Evolutionary conservation across 1,140 invertebrate species (phyloP), one percentile per base, ranked within the genome.

Genomic region (Drosophila asahinai): DNA sequence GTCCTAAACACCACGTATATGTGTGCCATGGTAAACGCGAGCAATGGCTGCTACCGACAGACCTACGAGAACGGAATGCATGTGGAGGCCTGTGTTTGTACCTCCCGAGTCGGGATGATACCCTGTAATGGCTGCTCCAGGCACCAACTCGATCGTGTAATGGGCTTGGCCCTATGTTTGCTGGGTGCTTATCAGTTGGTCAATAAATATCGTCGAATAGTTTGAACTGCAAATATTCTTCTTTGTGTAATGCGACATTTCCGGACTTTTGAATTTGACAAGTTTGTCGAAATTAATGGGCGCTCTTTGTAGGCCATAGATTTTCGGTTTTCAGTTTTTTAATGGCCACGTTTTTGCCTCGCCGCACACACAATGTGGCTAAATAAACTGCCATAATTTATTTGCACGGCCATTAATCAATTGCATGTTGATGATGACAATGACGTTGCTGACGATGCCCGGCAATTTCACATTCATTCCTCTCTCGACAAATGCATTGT

Each of bases 1-100:
- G 91, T 92, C 30, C 82, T 92, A 40, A 92, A 92, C 25, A 91
- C 90, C n/a, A 92, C 91, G 0, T 92, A 92, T 45, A 92, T 92
- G 91, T 92, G 91, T 36, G 91, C 91, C 58, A 86, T 72, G 47
- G 91, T 91, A 5, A 92, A 92, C 36, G 77, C 22, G 11, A 79
- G 55, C 12, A 89, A 82, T 30, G 91, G 91, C 4, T 92, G 91
- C 51, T 92, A 86, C 71, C 80, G 48, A 2, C 83, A 92, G 52
- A 79, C 61, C n/a, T 73, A 81, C 48, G 40, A 77, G 5, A 78
- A 79, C 15, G 91, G 91, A 12, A 84, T 86, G 73, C 82, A 86
- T 9, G 87, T 92, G 6, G 91, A 92, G 58, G 91, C 86, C 4
- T 92, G 91, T 52, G 87, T 92, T 7, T 92, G 91, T 55, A 83